Conservation (phyloP, 2,113 vertebrate genomes). For the Apodemus sylvaticus region DNA sequence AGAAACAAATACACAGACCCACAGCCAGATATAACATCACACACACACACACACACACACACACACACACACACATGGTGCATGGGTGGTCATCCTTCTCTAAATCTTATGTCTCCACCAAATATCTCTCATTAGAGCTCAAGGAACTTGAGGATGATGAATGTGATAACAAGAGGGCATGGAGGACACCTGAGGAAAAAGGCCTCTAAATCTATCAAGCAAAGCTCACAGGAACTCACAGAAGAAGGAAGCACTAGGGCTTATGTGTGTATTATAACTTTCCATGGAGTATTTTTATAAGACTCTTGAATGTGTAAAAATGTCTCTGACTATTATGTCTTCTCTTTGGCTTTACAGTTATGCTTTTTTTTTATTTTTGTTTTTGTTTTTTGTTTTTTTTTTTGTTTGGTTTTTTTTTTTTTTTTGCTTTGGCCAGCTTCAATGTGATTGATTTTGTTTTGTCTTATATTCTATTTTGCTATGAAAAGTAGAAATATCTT, state of each 20-base stretch:
- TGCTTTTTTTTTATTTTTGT: not conserved
- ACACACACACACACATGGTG: no score
- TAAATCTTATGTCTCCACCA: not conserved
- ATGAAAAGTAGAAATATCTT: not conserved
- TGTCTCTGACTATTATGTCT: not conserved
- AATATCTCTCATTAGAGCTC: not conserved
- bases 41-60: not conserved
- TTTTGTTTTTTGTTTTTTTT: no score
- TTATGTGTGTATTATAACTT: no score
- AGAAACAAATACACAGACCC: not conserved
- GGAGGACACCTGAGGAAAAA: not conserved
- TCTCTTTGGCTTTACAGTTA: not conserved
- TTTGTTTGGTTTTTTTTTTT: no score
- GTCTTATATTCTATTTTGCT: not conserved
- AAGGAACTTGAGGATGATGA: not conserved
- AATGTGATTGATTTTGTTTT: not conserved
- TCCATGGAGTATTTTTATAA: not conserved
- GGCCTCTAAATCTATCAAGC: not conserved
- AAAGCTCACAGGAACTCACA: not conserved
- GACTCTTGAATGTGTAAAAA: not conserved
- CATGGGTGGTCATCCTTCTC: no score
- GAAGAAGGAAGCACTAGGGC: not conserved
- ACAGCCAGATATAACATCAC: no score
- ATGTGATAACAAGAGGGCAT: not conserved
- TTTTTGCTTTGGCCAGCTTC: not conserved